These are phyloP conservation scores for Protobothrops mucrosquamatus DNA, from an alignment of 2,113 vertebrate genomes.

Conservation along the genomic window DNA sequence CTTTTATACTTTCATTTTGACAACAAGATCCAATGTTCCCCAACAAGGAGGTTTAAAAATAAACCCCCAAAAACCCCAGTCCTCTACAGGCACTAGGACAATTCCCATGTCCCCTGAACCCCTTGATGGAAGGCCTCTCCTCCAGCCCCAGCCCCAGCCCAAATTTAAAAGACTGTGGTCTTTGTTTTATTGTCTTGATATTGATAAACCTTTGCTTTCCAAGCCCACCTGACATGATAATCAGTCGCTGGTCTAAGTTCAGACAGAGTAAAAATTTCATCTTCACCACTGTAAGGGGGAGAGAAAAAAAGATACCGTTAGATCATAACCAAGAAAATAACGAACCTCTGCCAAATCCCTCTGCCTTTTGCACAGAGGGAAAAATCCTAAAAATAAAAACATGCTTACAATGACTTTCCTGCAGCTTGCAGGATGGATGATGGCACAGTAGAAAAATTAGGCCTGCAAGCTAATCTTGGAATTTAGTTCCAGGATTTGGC, in stretches of 20 bases:
- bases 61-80: neutral
- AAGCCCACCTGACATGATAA: conserved; percentile 75
- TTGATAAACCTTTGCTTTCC: neutral
- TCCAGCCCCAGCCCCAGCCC: neutral
- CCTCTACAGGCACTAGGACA: neutral
- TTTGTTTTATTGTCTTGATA: neutral
- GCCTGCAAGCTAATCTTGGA: neutral
- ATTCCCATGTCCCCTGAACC: neutral
- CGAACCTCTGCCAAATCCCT: conserved; percentile 1
- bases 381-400: neutral
- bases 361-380: neutral
- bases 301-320: conserved; percentile 17
- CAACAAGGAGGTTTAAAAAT: neutral
- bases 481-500: neutral
- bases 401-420: neutral
- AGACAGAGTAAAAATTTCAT: conserved; percentile 66
- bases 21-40: neutral
- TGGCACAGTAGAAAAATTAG: neutral
- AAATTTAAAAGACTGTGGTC: neutral
- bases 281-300: conserved; percentile 66
- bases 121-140: neutral
- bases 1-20: neutral
- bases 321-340: conserved; percentile 24
- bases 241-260: conserved; percentile 76
- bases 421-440: neutral